A percentile compares a stretch with the other conserved stretches of the same genome.
Evolutionary conservation across 1,140 invertebrate genomes (phyloP).

Genomic region (Drosophila gunungcola): DNA sequence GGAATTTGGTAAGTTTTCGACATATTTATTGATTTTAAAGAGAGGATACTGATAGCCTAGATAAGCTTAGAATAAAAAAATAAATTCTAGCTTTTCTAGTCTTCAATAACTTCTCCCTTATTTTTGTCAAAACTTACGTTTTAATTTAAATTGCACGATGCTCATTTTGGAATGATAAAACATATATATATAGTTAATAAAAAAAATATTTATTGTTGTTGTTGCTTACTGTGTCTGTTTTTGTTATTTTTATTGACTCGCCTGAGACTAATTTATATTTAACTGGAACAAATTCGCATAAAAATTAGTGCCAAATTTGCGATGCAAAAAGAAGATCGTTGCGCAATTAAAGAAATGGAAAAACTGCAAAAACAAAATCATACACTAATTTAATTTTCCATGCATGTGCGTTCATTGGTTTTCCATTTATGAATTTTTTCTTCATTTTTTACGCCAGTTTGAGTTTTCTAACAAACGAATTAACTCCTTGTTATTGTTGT

Average conservation of each 20-base stretch:
- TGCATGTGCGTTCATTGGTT: constrained; percentile 40
- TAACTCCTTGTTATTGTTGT: constrained; percentile 46
- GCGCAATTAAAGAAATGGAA: constrained; percentile 42
- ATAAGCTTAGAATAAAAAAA: background rate
- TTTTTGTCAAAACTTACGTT: background rate
- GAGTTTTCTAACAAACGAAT: constrained; percentile 53
- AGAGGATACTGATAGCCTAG: background rate
- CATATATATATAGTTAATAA: constrained; percentile 12
- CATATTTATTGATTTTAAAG: background rate
- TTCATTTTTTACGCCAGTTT: constrained; percentile 39
- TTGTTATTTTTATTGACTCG: constrained; percentile 37
- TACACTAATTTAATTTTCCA: constrained; percentile 39
- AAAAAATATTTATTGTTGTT: constrained; percentile 58
- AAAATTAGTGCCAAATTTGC: constrained; percentile 18
- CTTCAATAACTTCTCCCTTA: no score
- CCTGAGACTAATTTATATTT: constrained; percentile 46
- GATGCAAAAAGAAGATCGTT: constrained; percentile 44
- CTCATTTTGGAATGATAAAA: constrained; percentile 49
- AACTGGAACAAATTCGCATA: constrained; percentile 31
- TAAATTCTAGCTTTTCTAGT: background rate
- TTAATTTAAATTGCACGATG: constrained; percentile 47
- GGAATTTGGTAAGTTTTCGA: constrained; percentile 68
- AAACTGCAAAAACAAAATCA: constrained; percentile 39
- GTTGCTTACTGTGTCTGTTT: constrained; percentile 62
- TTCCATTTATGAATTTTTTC: constrained; percentile 31